Evolutionary conservation across 1,140 invertebrate species (phyloP).

Genomic region (Zaprionus davidi): DNA sequence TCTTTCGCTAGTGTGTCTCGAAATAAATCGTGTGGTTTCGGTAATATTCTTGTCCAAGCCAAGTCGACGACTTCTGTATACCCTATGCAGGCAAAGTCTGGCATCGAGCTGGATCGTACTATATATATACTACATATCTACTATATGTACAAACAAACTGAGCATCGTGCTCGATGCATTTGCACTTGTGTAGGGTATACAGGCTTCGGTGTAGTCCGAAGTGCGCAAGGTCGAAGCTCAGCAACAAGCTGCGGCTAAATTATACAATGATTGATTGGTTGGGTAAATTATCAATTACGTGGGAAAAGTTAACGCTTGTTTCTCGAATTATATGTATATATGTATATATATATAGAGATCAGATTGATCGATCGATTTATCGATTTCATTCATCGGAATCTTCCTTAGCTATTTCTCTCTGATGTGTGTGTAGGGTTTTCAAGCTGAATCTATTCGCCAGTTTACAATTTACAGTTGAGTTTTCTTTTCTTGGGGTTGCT

Average conservation of each 20-base stretch:
- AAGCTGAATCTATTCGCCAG: constrained; percentile 61
- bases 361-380: neutral
- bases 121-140: constrained; percentile 9
- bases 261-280: constrained; percentile 70
- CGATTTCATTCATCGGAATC: constrained; percentile 16
- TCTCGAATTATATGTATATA: constrained; percentile 27
- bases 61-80: constrained; percentile 31
- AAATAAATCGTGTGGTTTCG: constrained; percentile 50
- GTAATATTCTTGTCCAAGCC: constrained; percentile 25
- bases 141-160: constrained; percentile 25
- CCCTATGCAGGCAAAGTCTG: neutral
- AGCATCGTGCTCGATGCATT: neutral
- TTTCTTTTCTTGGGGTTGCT: constrained; percentile 16
- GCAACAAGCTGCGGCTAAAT: constrained; percentile 55
- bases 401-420: constrained; percentile 49
- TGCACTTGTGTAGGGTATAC: constrained; percentile 32
- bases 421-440: neutral
- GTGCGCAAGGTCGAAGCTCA: neutral
- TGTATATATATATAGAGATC: constrained; percentile 15
- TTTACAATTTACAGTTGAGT: constrained; percentile 72
- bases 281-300: constrained; percentile 69
- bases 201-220: constrained; percentile 25
- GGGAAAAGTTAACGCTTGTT: constrained; percentile 79
- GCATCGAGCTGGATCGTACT: constrained; percentile 17
- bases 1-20: neutral